Conservation (phyloP, 2,797 vertebrate species). For the Apogon hyalosoma region DNA sequence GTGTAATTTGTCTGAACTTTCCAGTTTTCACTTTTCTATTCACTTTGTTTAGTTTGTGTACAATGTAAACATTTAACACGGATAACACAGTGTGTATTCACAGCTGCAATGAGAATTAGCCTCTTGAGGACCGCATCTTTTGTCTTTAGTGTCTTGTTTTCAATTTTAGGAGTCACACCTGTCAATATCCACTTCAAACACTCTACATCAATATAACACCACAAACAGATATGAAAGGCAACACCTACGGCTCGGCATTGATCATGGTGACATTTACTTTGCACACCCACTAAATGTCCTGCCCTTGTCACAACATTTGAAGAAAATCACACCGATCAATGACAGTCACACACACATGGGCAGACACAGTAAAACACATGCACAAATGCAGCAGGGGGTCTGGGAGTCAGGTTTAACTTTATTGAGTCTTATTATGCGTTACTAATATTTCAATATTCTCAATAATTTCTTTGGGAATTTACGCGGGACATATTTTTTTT, state of each 20-base stretch:
- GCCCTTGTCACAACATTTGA: constrained; percentile 87
- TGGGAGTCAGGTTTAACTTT: constrained; percentile 58
- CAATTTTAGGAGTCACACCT: constrained; percentile 59
- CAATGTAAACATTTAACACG: not conserved
- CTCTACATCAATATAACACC: constrained; percentile 85
- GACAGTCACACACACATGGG: constrained; percentile 31
- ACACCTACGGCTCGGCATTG: constrained; percentile 89
- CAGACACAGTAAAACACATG: constrained; percentile 1
- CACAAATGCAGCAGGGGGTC: constrained; percentile 11
- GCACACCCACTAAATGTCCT: constrained; percentile 89
- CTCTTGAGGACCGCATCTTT: constrained; percentile 23
- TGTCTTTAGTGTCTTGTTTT: constrained; percentile 57
- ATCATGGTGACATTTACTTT: constrained; percentile 94
- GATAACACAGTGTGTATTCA: not conserved
- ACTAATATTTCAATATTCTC: constrained; percentile 36
- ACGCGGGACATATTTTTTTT: constrained; percentile 24
- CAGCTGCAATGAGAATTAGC: not conserved
- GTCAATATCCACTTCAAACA: constrained; percentile 87
- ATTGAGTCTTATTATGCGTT: constrained; percentile 49
- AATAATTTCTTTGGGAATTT: constrained; percentile 48
- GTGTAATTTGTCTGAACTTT: not conserved
- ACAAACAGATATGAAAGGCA: constrained; percentile 86
- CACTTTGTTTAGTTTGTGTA: not conserved
- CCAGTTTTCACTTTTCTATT: constrained; percentile 7
- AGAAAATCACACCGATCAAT: constrained; percentile 82